These are phyloP conservation scores for Elmis aenea DNA, from an alignment of 2,888 invertebrate genomes.

Conservation along the genomic window DNA sequence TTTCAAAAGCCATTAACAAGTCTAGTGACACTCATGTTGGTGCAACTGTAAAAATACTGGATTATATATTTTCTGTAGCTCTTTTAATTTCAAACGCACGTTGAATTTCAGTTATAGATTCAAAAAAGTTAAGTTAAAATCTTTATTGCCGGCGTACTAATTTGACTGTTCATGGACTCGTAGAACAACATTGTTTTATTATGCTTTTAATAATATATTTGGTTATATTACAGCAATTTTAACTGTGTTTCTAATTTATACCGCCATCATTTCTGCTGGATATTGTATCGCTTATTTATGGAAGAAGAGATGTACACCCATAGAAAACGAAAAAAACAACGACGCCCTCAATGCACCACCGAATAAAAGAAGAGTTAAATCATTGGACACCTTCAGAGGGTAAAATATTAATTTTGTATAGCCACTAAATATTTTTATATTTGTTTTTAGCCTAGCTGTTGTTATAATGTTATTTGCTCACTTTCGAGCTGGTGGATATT, in stretches of 20 bases:
- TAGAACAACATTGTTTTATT: too few relatives aligned
- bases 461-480: constrained; percentile 89
- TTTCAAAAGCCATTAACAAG: too few relatives aligned
- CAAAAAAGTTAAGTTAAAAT: too few relatives aligned
- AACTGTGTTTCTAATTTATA: constrained; percentile 41
- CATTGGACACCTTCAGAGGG: constrained; percentile 79
- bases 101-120: too few relatives aligned
- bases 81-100: too few relatives aligned
- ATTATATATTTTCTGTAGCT: too few relatives aligned
- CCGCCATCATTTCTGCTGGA: constrained; percentile 31
- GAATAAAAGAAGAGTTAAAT: constrained; percentile 52
- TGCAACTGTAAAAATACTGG: too few relatives aligned
- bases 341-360: constrained; percentile 6
- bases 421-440: too few relatives aligned
- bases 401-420: constrained; percentile 48
- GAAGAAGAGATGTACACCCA: constrained; percentile 7
- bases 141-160: too few relatives aligned
- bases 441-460: constrained; percentile 63
- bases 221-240: constrained; percentile 47
- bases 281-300: constrained; percentile 13
- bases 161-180: too few relatives aligned
- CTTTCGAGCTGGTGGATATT: constrained; percentile 83
- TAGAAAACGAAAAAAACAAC: constrained; percentile 12
- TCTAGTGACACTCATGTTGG: too few relatives aligned
- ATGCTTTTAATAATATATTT: too few relatives aligned